Evolutionary conservation across 2,888 invertebrate species (phyloP).

Genomic region (Nebria salina): DNA sequence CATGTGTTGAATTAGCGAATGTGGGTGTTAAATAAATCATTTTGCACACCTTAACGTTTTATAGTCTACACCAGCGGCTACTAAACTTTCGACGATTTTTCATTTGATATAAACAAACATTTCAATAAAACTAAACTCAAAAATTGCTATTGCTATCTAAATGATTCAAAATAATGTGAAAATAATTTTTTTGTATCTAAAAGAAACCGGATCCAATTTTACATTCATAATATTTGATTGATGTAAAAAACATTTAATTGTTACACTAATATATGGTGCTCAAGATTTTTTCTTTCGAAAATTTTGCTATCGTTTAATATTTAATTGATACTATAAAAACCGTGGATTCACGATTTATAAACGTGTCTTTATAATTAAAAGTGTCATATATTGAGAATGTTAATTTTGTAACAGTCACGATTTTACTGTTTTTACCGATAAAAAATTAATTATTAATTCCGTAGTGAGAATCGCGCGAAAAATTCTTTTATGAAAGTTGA

Average conservation of each 20-base stretch:
- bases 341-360: conserved; percentile 4
- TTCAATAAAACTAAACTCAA: neutral
- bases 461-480: too few relatives aligned
- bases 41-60: conserved; percentile 56
- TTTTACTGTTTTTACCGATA: neutral
- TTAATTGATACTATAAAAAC: conserved; percentile 2
- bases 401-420: conserved; percentile 11
- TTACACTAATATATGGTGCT: too few relatives aligned
- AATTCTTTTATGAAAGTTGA: too few relatives aligned
- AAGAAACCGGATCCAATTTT: too few relatives aligned
- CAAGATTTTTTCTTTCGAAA: too few relatives aligned
- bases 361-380: conserved; percentile 34
- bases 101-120: conserved; percentile 6
- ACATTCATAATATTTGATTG: too few relatives aligned
- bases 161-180: too few relatives aligned
- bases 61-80: conserved; percentile 56
- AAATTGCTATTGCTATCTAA: too few relatives aligned
- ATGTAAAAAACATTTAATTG: too few relatives aligned
- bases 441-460: conserved; percentile 30
- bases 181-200: too few relatives aligned
- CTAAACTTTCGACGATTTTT: conserved; percentile 45
- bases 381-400: conserved; percentile 23
- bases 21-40: conserved; percentile 59
- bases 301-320: too few relatives aligned
- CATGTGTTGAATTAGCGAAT: conserved; percentile 55